These are phyloP conservation scores for Avahi laniger DNA, from an alignment of 2,797 vertebrate species.

Conservation along the genomic window DNA sequence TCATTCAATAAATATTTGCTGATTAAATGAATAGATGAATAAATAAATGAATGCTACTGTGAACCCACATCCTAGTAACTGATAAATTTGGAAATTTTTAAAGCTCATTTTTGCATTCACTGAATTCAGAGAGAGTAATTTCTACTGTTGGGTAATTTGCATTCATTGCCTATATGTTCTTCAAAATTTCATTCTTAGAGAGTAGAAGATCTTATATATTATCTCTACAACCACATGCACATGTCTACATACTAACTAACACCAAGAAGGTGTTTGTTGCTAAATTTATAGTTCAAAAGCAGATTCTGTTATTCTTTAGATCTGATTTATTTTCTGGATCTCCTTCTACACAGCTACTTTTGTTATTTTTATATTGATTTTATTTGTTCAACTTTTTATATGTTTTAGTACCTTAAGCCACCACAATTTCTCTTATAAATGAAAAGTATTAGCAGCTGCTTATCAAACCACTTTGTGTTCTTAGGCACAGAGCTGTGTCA, in stretches of 20 bases:
- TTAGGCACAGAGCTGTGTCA: not conserved
- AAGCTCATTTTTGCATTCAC: not conserved
- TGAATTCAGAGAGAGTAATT: not conserved
- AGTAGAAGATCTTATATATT: not conserved
- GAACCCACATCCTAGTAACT: not conserved
- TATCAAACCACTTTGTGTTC: not conserved
- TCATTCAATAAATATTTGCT: not conserved
- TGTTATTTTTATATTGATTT: not conserved
- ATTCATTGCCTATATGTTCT: not conserved
- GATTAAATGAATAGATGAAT: not conserved
- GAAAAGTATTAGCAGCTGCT: not conserved
- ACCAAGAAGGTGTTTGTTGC: not conserved
- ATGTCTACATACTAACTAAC: not conserved
- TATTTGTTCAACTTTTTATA: not conserved
- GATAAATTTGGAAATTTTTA: not conserved
- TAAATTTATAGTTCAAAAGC: not conserved
- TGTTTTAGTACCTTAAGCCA: not conserved
- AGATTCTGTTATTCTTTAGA: not conserved
- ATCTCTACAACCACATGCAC: not conserved
- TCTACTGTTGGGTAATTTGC: not conserved
- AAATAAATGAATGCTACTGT: not conserved
- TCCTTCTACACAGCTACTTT: not conserved
- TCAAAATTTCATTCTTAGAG: not conserved
- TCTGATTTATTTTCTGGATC: constrained; percentile 2
- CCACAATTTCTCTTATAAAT: not conserved